These are phyloP conservation scores for Cheilinus undulatus DNA, from an alignment of 2,113 vertebrate genomes.

Conservation along the genomic window DNA sequence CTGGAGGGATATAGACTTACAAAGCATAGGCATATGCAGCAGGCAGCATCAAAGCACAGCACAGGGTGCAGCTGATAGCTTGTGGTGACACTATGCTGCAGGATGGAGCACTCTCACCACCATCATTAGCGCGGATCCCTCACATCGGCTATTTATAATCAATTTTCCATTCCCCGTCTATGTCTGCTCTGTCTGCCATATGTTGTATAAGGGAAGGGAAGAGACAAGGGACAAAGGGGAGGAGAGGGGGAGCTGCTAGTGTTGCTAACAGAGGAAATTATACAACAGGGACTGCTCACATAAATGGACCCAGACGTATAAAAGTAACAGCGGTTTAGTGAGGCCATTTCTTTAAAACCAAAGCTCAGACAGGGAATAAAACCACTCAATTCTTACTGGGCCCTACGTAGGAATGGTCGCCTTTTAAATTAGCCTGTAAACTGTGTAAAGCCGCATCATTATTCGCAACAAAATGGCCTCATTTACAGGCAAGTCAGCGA, in stretches of 20 bases:
- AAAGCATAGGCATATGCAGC: slow-evolving; percentile 49
- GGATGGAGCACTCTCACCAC: slow-evolving; percentile 47
- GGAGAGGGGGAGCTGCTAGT: slow-evolving; percentile 73
- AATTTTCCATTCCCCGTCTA: slow-evolving; percentile 60
- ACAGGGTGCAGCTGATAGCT: slow-evolving; percentile 52
- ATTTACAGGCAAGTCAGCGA: slow-evolving; percentile 34
- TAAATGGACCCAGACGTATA: slow-evolving; percentile 67
- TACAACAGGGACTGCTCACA: slow-evolving; percentile 63
- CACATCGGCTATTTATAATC: slow-evolving; percentile 66
- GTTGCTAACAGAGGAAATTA: slow-evolving; percentile 58
- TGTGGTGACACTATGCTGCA: slow-evolving; percentile 56
- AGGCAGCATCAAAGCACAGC: slow-evolving; percentile 67
- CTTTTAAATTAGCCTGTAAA: slow-evolving; percentile 57
- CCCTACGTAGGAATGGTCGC: slow-evolving; percentile 19
- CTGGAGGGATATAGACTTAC: slow-evolving; percentile 73
- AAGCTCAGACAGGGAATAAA: slow-evolving; percentile 31
- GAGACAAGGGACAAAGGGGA: neutral
- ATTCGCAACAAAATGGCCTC: slow-evolving; percentile 56
- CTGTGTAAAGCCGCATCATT: slow-evolving; percentile 54
- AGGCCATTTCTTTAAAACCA: slow-evolving; percentile 46
- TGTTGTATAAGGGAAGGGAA: slow-evolving; percentile 4
- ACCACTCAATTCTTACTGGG: slow-evolving; percentile 25
- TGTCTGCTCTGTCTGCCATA: slow-evolving; percentile 33
- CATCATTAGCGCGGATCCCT: slow-evolving; percentile 48
- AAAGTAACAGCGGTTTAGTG: slow-evolving; percentile 59